These are phyloP conservation scores for Gymnothorax javanicus DNA, from an alignment of 2,797 vertebrate genomes.

Conservation along the genomic window DNA sequence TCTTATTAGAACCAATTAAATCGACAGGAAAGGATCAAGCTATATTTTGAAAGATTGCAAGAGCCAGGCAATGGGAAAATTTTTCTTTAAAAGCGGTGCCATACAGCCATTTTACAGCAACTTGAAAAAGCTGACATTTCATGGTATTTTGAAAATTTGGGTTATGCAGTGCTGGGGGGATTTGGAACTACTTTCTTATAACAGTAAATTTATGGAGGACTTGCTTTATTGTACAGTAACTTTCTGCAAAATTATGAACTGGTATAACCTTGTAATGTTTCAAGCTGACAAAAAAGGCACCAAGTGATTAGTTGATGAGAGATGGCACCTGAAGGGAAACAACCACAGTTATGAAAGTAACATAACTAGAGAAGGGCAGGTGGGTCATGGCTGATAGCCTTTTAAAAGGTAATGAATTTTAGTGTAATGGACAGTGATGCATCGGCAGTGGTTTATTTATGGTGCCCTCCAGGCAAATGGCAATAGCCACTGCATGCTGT, in stretches of 20 bases:
- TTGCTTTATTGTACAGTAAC: not conserved
- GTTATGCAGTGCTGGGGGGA: too few relatives aligned
- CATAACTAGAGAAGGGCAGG: conserved; percentile 4
- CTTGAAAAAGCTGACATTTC: not conserved
- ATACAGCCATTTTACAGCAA: not conserved
- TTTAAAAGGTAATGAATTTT: conserved; percentile 32
- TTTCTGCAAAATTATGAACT: not conserved
- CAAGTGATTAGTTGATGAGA: not conserved
- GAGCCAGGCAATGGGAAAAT: not conserved
- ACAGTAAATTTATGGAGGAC: not conserved
- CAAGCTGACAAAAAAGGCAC: not conserved
- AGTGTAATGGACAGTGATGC: conserved; percentile 24
- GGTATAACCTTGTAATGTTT: not conserved
- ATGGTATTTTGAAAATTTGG: too few relatives aligned
- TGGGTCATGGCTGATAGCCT: conserved; percentile 14
- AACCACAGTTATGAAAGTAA: not conserved
- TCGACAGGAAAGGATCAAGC: not conserved
- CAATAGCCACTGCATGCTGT: not conserved
- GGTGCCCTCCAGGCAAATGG: conserved; percentile 1
- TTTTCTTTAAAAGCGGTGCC: not conserved
- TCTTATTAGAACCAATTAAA: not conserved
- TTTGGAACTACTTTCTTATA: not conserved
- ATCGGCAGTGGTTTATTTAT: conserved; percentile 15
- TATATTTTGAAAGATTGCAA: not conserved
- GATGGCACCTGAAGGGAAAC: not conserved